Conservation (phyloP, 2,888 invertebrate species). For the Oscheius sp. region DNA sequence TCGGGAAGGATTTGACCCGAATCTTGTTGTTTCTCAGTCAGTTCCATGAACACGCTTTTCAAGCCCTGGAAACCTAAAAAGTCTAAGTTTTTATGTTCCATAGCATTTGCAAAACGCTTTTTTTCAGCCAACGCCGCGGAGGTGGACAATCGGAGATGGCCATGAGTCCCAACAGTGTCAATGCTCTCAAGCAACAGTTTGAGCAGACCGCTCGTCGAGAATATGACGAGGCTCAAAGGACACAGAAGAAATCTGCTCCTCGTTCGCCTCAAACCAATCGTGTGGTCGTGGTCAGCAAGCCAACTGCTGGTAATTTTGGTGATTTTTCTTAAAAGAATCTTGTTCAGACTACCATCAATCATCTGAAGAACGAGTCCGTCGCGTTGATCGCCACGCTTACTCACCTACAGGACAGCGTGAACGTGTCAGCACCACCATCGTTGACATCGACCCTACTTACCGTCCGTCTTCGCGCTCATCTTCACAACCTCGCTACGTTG, state of each 20-base stretch:
- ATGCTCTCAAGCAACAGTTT: constrained; percentile 43
- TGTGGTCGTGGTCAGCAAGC: constrained; percentile 33
- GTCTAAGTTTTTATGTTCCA: constrained; percentile 1
- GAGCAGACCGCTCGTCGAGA: constrained; percentile 41
- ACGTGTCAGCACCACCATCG: constrained; percentile 56
- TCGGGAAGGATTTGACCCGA: constrained; percentile 31
- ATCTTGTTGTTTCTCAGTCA: constrained; percentile 15
- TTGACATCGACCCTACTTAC: constrained; percentile 55
- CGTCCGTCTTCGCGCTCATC: constrained; percentile 26
- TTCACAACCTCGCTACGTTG: constrained; percentile 28
- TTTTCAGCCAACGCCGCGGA: constrained; percentile 33
- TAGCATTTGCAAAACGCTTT: background rate
- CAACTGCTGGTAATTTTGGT: background rate
- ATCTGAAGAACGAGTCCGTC: constrained; percentile 35
- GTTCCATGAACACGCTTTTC: constrained; percentile 33
- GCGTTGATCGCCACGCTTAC: constrained; percentile 40
- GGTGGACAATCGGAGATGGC: constrained; percentile 35
- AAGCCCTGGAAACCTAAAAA: constrained; percentile 32
- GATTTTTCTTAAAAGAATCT: background rate
- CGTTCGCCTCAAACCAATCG: constrained; percentile 12
- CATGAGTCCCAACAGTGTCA: constrained; percentile 37
- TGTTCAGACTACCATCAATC: constrained; percentile 1
- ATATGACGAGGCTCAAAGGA: constrained; percentile 30
- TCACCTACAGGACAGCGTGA: constrained; percentile 44
- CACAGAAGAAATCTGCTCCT: background rate